Base-by-base conservation (phyloP, 2,113 vertebrate genomes). In the Acinonyx jubatus region DNA sequence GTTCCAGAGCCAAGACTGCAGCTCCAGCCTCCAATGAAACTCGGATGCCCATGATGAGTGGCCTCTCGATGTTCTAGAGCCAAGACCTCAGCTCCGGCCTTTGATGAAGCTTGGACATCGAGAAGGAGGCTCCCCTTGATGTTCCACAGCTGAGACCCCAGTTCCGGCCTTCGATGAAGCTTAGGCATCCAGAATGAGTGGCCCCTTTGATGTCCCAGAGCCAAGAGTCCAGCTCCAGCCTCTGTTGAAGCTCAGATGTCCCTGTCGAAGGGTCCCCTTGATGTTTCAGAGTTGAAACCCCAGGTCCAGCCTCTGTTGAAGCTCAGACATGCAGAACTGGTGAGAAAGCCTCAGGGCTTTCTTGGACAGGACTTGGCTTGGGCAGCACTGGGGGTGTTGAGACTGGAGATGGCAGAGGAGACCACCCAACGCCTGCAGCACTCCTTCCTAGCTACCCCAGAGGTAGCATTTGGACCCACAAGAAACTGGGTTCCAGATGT, bases 351-450 rank as follows among this genome's bases (percentile, higher is more conserved):
- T 86, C 29, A 7, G 27, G 65, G 50, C 74, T 94, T 85, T 7
- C 73, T 74, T 87, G 88, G 74, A 29, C 36, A 74, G 36, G 38
- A 36, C 11, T 81, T 78, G 5, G 27, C 73, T 74, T 87, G 91
- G 79, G 31, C 25, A 74, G 66, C n/a, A 27, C 9, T 82, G 38
- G 68, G 9, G 50, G 6, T 80, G 45, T n/a, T n/a, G 88, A 41
- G 65, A 76, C 63, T 65, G 25, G 13, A 63, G 31, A 36, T 13
- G 16, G 2, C 27, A 78, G 19, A 74, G 23, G 55, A n/a, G 65
- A 23, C 23, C 21, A 15, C 4, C 11, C 3, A 0, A 3, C 31
- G 33, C 23, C 61, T 29, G 0, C 5, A 5, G 25, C 6, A 1
- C 48, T 41, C 45, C 16, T 52, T 21, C 1, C 3, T 9, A 29